phyloP scores from a whole-genome alignment of 2,113 vertebrate genomes.

The Bambusicola thoracicus region DNA sequence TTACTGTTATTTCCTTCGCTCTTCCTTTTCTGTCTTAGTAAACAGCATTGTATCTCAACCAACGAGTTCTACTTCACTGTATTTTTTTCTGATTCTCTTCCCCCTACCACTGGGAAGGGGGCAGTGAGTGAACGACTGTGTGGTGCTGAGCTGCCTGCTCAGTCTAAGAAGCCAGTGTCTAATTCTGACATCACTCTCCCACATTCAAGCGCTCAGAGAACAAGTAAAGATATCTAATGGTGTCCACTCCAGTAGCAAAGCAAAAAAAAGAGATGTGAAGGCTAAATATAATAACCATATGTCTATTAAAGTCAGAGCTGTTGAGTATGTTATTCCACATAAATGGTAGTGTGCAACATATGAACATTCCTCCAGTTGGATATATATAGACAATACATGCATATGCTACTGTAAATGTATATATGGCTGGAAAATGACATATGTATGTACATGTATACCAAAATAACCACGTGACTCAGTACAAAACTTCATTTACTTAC shows the following conservation, averaged over 20 bases:
- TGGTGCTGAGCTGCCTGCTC: too few relatives aligned
- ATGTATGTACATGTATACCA: not conserved
- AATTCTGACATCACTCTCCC: not conserved
- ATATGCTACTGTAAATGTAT: accelerated
- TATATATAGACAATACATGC: accelerated
- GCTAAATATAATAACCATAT: accelerated
- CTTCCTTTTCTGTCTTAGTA: too few relatives aligned
- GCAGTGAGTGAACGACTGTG: too few relatives aligned
- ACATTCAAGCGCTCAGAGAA: not conserved
- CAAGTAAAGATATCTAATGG: too few relatives aligned
- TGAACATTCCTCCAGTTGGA: not conserved
- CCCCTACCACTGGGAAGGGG: too few relatives aligned
- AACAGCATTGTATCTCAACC: too few relatives aligned
- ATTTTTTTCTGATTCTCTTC: too few relatives aligned
- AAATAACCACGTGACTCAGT: not conserved
- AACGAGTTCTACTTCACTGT: too few relatives aligned
- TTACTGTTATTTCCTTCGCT: too few relatives aligned
- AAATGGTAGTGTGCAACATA: not conserved
- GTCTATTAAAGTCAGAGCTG: not conserved
- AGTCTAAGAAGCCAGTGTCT: accelerated
- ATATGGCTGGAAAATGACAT: not conserved
- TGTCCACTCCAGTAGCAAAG: not conserved
- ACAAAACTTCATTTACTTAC: not conserved
- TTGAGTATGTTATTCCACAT: not conserved
- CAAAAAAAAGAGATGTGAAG: accelerated